Evolutionary conservation across 2,797 vertebrate species (phyloP), one percentile per base, ranked within the genome.

Genomic region (Sternotherus odoratus): DNA sequence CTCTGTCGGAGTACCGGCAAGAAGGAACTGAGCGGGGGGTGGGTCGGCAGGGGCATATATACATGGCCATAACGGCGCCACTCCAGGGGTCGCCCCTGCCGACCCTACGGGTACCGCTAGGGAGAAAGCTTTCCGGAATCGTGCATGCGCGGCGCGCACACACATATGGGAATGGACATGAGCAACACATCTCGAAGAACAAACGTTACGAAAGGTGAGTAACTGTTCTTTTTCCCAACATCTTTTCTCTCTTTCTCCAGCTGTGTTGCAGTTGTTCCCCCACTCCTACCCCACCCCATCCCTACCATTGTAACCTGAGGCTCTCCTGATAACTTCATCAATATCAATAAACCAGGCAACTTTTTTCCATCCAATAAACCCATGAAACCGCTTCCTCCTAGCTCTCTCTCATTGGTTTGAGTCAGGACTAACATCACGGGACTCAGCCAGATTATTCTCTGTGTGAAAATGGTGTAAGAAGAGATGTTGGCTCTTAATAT

Each of bases 371-470:
- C 48, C 69, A 13, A n/a, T 33, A 8, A 0, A 15, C 79, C 81
- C 54, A 13, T 79, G 82, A 85, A 3, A 4, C 54, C 16, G 0
- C 0, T 89, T 93, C 82, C 53, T 88, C 36, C 53, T 82, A 48
- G 8, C 36, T 49, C 86, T 28, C n/a, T 60, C 30, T 86, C 43
- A 3, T 48, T 2, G 21, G 33, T 12, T 28, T 48, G 79, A 17
- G 48, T 85, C 43, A 43, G 95, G 77, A 90, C 26, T 57, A 83
- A 82, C 88, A 86, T 16, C 74, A 46, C 24, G 53, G 91, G 43
- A 21, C 50, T 23, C 5, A 0, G 50, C 28, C 43, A 88, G 79
- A 1, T 13, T 79, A 28, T 23, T 66, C 24, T 3, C 15, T 56
- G 36, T 48, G 46, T 24, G 46, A 54, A 83, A 78, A 21, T 9